Conservation (phyloP, 2,113 vertebrate genomes). For the Gallinago undulata region DNA sequence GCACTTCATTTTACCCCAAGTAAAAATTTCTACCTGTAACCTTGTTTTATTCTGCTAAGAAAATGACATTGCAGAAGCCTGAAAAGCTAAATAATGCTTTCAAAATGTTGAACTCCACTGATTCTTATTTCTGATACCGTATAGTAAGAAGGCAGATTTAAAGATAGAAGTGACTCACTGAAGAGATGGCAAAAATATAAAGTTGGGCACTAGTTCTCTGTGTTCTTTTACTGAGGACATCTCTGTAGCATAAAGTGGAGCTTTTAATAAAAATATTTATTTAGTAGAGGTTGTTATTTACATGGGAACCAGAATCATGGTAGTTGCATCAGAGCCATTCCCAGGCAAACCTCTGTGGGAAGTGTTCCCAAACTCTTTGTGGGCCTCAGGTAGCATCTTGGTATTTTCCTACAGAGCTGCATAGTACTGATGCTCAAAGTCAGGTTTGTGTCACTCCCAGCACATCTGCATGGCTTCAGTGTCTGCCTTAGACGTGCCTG, state of each 20-base stretch:
- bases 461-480: not conserved
- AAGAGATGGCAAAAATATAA: not conserved
- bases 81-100: not conserved
- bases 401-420: not conserved
- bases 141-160: not conserved
- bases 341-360: not conserved
- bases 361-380: not conserved
- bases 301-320: not conserved
- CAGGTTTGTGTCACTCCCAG: not conserved
- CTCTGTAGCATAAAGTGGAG: not conserved
- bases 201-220: not conserved
- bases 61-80: not conserved
- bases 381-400: not conserved
- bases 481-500: not conserved
- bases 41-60: not conserved
- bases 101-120: not conserved
- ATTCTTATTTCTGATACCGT: not conserved
- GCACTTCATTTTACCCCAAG: not conserved
- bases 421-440: not conserved
- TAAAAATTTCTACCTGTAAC: not conserved
- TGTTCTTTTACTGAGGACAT: not conserved
- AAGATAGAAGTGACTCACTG: not conserved
- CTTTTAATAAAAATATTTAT: not conserved
- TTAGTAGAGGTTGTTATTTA: not conserved
- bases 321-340: not conserved